These are phyloP conservation scores for Trochalopteron elliotii DNA, from an alignment of 2,113 vertebrate genomes.

Conservation along the genomic window DNA sequence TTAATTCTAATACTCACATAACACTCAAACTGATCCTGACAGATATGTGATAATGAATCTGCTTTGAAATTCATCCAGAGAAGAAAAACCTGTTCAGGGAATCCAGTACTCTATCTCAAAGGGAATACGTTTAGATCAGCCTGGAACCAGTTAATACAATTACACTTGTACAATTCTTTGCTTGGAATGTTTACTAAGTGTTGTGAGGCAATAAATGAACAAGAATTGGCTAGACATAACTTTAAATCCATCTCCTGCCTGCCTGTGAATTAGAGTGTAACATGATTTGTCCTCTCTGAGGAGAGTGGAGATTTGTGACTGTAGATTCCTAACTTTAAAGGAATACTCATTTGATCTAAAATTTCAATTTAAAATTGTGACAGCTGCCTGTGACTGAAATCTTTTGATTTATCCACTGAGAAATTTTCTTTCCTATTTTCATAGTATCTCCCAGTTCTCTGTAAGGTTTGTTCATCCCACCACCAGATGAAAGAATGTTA, in stretches of 20 bases:
- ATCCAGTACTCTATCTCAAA: not conserved
- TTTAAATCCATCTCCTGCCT: not conserved
- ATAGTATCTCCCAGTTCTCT: not conserved
- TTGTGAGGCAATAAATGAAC: not conserved
- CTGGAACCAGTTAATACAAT: slow-evolving; percentile 5
- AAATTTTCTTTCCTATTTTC: not conserved
- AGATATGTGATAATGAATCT: slow-evolving; percentile 56
- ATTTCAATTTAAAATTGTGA: not conserved
- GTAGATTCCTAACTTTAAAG: not conserved
- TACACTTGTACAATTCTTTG: slow-evolving; percentile 5
- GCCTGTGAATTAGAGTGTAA: not conserved
- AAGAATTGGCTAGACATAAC: not conserved
- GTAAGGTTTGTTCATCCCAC: not conserved
- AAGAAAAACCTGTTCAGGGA: slow-evolving; percentile 19
- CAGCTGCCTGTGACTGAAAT: not conserved
- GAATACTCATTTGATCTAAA: not conserved
- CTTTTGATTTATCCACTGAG: not conserved
- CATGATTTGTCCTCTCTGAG: not conserved
- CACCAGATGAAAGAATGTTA: not conserved
- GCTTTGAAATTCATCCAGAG: slow-evolving; percentile 61
- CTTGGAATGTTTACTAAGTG: not conserved
- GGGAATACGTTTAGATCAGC: not conserved
- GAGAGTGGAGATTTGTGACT: not conserved
- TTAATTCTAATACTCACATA: slow-evolving; percentile 30
- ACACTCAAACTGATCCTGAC: slow-evolving; percentile 40